Base-by-base conservation (phyloP, 1,140 invertebrate genomes). In the Zeugodacus cucurbitae region DNA sequence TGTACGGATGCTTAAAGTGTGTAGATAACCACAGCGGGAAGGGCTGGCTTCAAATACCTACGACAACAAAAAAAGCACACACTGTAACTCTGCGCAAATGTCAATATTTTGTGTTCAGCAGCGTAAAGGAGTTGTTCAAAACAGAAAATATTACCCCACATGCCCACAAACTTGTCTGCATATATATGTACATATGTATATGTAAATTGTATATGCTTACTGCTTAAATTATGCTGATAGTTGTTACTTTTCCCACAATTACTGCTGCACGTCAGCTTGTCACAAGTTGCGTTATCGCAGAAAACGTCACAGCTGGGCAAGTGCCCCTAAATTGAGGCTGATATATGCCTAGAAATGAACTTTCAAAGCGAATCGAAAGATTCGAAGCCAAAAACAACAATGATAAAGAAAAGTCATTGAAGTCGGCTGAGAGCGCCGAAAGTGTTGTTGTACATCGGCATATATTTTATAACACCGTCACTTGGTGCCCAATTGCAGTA, bases 51-150 rank as follows among this genome's bases (percentile, higher is more conserved):
- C 6, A 74, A 22, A 74, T 74, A 37, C 20, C 26, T 32, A 67
- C 26, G 29, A 32, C 64, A 67, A 67, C 34, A 41, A 41, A 82
- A 82, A 29, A 82, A 82, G 41, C 6, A 44, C n/a, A n/a, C 34
- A 10, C 20, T 74, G 22, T 22, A n/a, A 74, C 37, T 74, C 70
- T 10, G 70, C 34, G 37, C 70, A 41, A 74, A 74, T 41, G 41
- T 82, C n/a, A 82, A 82, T 82, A 82, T 82, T 44, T 82, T 48
- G 41, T 82, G n/a, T 20, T 54, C 44, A 26, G 74, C 20, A 48
- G 22, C 14, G 41, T 3, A 82, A 82, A 82, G 41, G n/a, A 82
- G 74, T n/a, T 37, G 32, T 34, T 32, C 32, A 41, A 20, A 37
- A 74, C 62, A 32, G 62, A 67, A 67, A 67, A 32, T 67, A 32